Conservation (phyloP, 2,888 invertebrate genomes). For the Melipona bicolor region DNA sequence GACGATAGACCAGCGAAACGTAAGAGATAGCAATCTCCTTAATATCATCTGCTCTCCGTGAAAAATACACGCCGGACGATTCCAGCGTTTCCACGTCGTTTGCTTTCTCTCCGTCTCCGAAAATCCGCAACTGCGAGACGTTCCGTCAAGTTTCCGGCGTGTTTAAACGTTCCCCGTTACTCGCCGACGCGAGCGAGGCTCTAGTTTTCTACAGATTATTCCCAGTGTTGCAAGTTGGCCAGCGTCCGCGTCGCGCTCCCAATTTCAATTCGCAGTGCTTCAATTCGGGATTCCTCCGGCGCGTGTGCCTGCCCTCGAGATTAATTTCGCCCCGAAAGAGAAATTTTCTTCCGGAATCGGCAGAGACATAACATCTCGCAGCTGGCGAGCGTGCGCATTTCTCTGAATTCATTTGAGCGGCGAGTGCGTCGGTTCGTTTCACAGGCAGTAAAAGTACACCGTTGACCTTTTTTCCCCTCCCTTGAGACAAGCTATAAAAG, state of each 20-base stretch:
- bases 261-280: neutral
- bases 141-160: neutral
- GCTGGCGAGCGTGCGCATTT: neutral
- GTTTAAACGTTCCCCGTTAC: conserved; percentile 30
- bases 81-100: too few species aligned
- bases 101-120: neutral
- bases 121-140: neutral
- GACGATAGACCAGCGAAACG: conserved; percentile 26
- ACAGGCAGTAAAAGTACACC: neutral
- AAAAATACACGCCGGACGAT: conserved; percentile 29
- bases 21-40: conserved; percentile 24
- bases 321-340: neutral
- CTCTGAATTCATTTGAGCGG: neutral
- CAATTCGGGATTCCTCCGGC: too few species aligned
- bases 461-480: neutral
- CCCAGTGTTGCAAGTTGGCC: conserved; percentile 3
- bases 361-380: neutral
- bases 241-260: neutral
- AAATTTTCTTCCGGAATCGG: neutral
- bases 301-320: neutral
- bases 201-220: conserved; percentile 36
- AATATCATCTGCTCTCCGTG: conserved; percentile 34
- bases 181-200: neutral
- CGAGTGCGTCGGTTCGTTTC: neutral
- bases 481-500: neutral